Percentiles rank a stretch among this genome's conserved stretches.
Conservation (phyloP, 2,797 vertebrate species). For the Brachymystax lenok region DNA sequence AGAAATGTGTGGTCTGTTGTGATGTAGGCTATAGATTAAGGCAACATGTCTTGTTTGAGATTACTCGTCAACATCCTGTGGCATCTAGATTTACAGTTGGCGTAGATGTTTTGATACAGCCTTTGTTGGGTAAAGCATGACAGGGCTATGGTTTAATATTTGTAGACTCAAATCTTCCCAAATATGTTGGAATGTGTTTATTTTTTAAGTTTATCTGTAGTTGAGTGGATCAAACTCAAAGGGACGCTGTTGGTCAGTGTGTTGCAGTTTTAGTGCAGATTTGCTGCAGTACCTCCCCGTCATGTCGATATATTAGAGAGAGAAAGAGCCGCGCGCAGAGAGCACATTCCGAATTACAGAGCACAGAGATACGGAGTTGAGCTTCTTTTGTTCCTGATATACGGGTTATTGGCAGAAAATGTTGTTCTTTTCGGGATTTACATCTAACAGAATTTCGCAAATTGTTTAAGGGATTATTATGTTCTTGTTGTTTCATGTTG, state of each 20-base stretch:
- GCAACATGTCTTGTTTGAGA: too few species aligned
- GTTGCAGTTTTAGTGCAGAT: not conserved
- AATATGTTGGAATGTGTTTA: slow-evolving; percentile 33
- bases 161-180: not conserved
- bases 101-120: too few species aligned
- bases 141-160: too few species aligned
- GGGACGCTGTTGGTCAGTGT: slow-evolving; percentile 28
- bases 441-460: too few species aligned
- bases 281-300: not conserved
- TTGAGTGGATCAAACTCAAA: slow-evolving; percentile 1
- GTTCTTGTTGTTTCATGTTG: not conserved
- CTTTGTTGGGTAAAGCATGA: too few species aligned
- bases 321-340: not conserved
- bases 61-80: too few species aligned
- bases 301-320: not conserved
- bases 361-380: not conserved
- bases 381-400: not conserved
- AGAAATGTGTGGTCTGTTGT: too few species aligned
- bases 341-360: not conserved
- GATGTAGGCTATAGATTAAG: too few species aligned
- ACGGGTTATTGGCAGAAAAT: not conserved
- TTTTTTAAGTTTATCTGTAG: slow-evolving; percentile 20
- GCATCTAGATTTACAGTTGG: too few species aligned
- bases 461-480: too few species aligned
- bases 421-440: too few species aligned